phyloP scores from a whole-genome alignment of 2,113 vertebrate genomes.

The Gadus chalcogrammus region DNA sequence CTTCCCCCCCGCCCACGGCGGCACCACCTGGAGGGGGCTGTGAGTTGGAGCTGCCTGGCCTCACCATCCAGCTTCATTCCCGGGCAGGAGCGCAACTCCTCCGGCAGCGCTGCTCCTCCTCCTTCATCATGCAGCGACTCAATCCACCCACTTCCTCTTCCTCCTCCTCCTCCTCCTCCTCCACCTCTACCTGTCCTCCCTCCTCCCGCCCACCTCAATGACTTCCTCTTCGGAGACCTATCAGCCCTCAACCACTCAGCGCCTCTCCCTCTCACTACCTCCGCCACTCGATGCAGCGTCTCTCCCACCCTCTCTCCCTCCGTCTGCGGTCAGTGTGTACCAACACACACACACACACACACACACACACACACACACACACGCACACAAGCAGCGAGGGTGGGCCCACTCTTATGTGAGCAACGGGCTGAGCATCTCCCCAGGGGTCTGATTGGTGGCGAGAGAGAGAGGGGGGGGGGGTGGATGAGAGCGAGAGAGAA shows the following conservation, averaged over 20 bases:
- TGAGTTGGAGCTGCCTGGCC: slow-evolving; percentile 62
- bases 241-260: slow-evolving; percentile 13
- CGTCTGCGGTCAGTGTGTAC: not conserved
- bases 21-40: too few species aligned
- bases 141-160: not conserved
- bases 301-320: slow-evolving; percentile 6
- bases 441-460: slow-evolving; percentile 15
- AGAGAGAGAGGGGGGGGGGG: not conserved
- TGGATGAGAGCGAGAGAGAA: not conserved
- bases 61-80: slow-evolving; percentile 83
- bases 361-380: not conserved
- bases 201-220: slow-evolving; percentile 38
- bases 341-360: not conserved
- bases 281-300: slow-evolving; percentile 18
- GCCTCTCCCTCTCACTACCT: slow-evolving; percentile 36
- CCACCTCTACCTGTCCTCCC: slow-evolving; percentile 17
- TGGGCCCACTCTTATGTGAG: slow-evolving; percentile 8
- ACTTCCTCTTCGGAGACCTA: too few species aligned
- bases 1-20: slow-evolving; percentile 17
- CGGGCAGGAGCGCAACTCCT: slow-evolving; percentile 57
- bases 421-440: slow-evolving; percentile 1
- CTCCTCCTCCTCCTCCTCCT: slow-evolving; percentile 21
- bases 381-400: not conserved
- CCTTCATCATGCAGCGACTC: slow-evolving; percentile 21
- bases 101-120: slow-evolving; percentile 63